Base-by-base conservation (phyloP, 1,140 invertebrate species). In the Lerema accius region DNA sequence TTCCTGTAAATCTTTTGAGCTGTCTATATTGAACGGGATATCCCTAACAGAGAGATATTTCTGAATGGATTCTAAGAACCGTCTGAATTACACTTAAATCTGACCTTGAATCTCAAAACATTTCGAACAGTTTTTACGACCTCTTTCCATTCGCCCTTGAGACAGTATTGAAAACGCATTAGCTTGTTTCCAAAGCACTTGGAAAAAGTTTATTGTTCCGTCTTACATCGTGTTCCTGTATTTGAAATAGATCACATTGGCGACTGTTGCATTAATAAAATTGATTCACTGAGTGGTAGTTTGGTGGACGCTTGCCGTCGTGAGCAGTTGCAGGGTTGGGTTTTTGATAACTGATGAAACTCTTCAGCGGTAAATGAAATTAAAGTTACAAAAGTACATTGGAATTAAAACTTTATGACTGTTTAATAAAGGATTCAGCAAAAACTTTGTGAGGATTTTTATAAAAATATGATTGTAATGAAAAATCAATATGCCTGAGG, bases 91-190 rank as follows among this genome's bases (percentile, higher is more conserved):
- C 15, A 3, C n/a, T 32, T 7, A 32, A 32, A 1, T 7, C 28
- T 16, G 6, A n/a, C 40, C 40, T 42, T 16, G 40, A 42, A 16
- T 42, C 4, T 42, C 13, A 0, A 15, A 42, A 42, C n/a, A 15
- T 15, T 11, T 28, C 32, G 49, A 39, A 39, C 11, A 4, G 11
- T 19, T 39, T 7, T 51, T 11, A 39, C 11, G 39, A 7, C 39
- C 39, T 28, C 42, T 56, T 56, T 56, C 6, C 11, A n/a, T 2
- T 15, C 19, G 37, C 1, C 51, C 51, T 56, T 43, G 39, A 56
- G 51, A 56, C 39, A 56, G 39, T 56, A 56, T 56, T 43, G 51
- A 28, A 56, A 43, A 14, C 51, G 39, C 23, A 40, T 43, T 55
- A 51, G 19, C 14, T 28, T 39, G 14, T 42, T 28, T 17, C 51